Conservation (phyloP, 2,888 invertebrate species). For the Nephrocerus scutellatus region DNA sequence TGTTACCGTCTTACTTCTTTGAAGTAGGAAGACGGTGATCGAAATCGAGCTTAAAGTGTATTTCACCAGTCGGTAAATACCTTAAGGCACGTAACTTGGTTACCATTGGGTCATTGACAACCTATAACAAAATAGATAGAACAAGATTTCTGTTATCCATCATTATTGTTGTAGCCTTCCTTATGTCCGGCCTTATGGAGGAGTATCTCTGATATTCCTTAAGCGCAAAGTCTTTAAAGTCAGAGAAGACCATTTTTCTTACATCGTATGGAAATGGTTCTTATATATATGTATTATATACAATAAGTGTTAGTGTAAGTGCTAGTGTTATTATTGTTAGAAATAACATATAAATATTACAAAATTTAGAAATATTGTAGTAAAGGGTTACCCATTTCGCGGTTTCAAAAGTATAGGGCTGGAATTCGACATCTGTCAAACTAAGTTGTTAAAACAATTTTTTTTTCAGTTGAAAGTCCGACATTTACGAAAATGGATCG, state of each 20-base stretch:
- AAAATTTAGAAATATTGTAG: too few relatives aligned
- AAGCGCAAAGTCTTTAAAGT: slow-evolving; percentile 5
- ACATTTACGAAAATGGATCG: too few relatives aligned
- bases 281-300: too few relatives aligned
- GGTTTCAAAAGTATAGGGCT: too few relatives aligned
- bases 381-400: too few relatives aligned
- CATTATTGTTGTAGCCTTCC: slow-evolving; percentile 4
- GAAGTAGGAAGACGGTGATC: slow-evolving; percentile 4
- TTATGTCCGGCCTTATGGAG: slow-evolving; percentile 1
- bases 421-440: too few relatives aligned
- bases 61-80: slow-evolving; percentile 9
- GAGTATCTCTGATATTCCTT: slow-evolving; percentile 7
- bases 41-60: slow-evolving; percentile 6
- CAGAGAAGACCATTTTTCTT: slow-evolving; percentile 6
- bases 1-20: slow-evolving; percentile 5
- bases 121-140: slow-evolving; percentile 4
- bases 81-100: slow-evolving; percentile 9
- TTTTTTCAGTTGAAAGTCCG: too few relatives aligned
- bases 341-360: too few relatives aligned
- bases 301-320: too few relatives aligned
- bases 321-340: too few relatives aligned
- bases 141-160: slow-evolving; percentile 2
- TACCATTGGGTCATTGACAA: slow-evolving; percentile 8
- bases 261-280: slow-evolving; percentile 6
- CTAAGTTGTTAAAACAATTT: too few relatives aligned